Evolutionary conservation across 2,113 vertebrate genomes (phyloP).

Genomic region (Erythrocercus mccallii): DNA sequence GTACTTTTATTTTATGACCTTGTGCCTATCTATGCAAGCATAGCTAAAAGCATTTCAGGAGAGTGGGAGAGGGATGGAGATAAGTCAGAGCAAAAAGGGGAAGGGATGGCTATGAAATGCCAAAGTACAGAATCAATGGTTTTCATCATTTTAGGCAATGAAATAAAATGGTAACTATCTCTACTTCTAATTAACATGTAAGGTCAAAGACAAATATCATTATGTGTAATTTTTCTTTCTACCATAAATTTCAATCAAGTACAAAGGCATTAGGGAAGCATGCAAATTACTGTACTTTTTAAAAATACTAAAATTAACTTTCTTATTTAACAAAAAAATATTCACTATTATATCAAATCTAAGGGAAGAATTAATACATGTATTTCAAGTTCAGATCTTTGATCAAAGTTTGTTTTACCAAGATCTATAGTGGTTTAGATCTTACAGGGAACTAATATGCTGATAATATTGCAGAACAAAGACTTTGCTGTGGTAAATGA

Average conservation of each 20-base stretch:
- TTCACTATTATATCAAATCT: neutral
- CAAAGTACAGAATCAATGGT: neutral
- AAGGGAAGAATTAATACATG: neutral
- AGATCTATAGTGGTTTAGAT: neutral
- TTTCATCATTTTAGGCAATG: slow-evolving; percentile 4
- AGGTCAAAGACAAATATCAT: slow-evolving; percentile 58
- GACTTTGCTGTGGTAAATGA: neutral
- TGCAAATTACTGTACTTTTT: slow-evolving; percentile 24
- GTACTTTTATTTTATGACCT: neutral
- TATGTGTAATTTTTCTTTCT: slow-evolving; percentile 33
- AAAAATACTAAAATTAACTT: slow-evolving; percentile 25
- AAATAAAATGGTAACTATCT: neutral
- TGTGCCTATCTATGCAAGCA: neutral
- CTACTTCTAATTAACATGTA: slow-evolving; percentile 44
- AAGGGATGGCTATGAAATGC: neutral
- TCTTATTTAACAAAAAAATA: slow-evolving; percentile 14
- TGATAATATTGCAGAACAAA: neutral
- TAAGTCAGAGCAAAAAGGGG: neutral
- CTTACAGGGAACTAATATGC: neutral
- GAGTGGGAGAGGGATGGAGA: neutral
- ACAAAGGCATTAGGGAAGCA: slow-evolving; percentile 13
- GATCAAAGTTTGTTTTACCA: neutral
- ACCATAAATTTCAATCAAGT: slow-evolving; percentile 44
- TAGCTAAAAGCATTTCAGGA: neutral
- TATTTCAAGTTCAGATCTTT: neutral